Percentiles rank a stretch among this genome's conserved stretches.
Evolutionary conservation across 2,797 vertebrate species (phyloP).

Genomic region (Petrocephalus schoutedeni): DNA sequence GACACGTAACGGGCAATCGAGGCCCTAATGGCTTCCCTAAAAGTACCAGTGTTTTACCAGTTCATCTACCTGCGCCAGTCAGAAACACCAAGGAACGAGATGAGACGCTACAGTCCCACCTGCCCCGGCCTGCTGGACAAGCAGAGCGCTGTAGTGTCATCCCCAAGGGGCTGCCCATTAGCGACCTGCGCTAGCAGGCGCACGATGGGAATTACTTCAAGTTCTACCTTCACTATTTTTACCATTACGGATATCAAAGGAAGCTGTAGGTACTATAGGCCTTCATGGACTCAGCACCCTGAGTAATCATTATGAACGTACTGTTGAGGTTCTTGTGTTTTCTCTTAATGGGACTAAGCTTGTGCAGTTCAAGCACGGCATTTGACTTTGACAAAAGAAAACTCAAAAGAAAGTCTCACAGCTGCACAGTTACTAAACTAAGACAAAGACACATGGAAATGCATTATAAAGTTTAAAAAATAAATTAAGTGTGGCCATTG

Average conservation of each 20-base stretch:
- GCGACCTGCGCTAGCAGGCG: not conserved
- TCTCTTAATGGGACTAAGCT: not conserved
- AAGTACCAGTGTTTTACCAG: slow-evolving; percentile 8
- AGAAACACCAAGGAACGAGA: slow-evolving; percentile 11
- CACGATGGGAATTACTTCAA: not conserved
- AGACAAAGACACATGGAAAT: slow-evolving; percentile 39
- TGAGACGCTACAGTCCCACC: not conserved
- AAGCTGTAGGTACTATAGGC: not conserved
- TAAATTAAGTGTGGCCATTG: slow-evolving; percentile 45
- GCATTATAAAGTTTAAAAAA: slow-evolving; percentile 19
- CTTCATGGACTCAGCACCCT: slow-evolving; percentile 8
- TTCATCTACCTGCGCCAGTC: not conserved
- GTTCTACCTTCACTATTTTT: not conserved
- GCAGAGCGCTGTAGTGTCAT: not conserved
- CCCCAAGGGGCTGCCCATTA: not conserved
- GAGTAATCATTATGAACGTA: not conserved
- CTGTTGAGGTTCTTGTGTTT: not conserved
- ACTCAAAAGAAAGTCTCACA: not conserved
- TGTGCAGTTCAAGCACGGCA: not conserved
- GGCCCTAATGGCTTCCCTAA: not conserved
- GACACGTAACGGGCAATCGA: not conserved
- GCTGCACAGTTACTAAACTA: not conserved
- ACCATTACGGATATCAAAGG: not conserved
- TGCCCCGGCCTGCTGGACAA: not conserved
- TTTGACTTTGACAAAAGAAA: not conserved